phyloP scores from a whole-genome alignment of 2,113 vertebrate genomes.

The Melanerpes aurifrons region DNA sequence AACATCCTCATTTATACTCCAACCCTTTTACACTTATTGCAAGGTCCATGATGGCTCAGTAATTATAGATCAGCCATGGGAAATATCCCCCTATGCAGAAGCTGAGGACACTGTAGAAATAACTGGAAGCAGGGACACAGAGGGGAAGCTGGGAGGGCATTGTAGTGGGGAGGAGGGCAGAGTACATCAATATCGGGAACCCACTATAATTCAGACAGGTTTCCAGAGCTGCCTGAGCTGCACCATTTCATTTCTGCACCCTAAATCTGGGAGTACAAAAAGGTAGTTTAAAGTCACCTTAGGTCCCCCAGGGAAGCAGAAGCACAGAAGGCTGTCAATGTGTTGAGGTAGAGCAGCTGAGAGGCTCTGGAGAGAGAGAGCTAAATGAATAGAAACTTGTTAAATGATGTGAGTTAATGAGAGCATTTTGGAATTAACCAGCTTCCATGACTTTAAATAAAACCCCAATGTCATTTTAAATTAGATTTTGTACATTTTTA shows the following conservation, averaged over 20 bases:
- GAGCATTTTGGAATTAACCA: conserved; percentile 73
- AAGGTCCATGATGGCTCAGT: background rate
- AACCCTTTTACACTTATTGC: background rate
- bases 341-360: conserved; percentile 68
- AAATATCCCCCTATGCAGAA: background rate
- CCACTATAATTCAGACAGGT: accelerated
- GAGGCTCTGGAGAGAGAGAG: conserved; percentile 68
- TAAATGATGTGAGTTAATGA: conserved; percentile 75
- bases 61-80: conserved; percentile 18
- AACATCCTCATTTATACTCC: background rate
- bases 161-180: accelerated
- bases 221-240: background rate
- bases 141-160: accelerated
- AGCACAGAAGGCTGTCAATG: conserved; percentile 72
- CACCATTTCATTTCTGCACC: background rate
- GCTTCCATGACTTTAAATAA: conserved; percentile 74
- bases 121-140: accelerated
- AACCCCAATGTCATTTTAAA: conserved; percentile 73
- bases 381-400: conserved; percentile 74
- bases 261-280: background rate
- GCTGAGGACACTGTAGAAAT: background rate
- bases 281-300: conserved; percentile 67
- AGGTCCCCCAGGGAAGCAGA: conserved; percentile 48
- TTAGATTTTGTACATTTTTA: conserved; percentile 68
- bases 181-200: accelerated